Evolutionary conservation across 2,888 invertebrate species (phyloP), one percentile per base, ranked within the genome.

Genomic region (Eudasyphora cyanicolor): DNA sequence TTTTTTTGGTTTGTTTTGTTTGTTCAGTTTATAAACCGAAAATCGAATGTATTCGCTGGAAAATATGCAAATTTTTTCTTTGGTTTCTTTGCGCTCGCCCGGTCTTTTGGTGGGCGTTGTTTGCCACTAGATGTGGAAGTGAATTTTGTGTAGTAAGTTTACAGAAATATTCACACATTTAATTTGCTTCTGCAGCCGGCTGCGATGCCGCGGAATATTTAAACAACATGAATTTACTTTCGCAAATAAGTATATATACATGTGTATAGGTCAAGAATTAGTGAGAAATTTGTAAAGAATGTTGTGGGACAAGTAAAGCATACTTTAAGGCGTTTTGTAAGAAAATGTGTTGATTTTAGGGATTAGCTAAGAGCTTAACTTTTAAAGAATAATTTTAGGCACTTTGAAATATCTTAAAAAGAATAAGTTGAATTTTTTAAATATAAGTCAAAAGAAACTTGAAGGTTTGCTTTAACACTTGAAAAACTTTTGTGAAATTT

Each of bases 41-140:
- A 69, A 83, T 81, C 49, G 75, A 80, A 81, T 71, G 42, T 24
- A 73, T 79, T 76, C 75, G 57, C 75, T 57, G 60, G 12, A 81
- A 84, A 81, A 57, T n/a, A 84, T 84, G 84, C 60, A 81, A 84
- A 84, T 84, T 35, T 67, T 54, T 60, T 38, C 38, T 42, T 64
- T 71, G 38, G 49, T n/a, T 24, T 19, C 75, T 35, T 45, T 42
- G 12, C 57, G 8, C 21, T n/a, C n/a, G n/a, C n/a, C n/a, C n/a
- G n/a, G n/a, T n/a, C n/a, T n/a, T n/a, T n/a, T n/a, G n/a, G n/a
- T n/a, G n/a, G n/a, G n/a, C n/a, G n/a, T n/a, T n/a, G n/a, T n/a
- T n/a, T n/a, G n/a, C n/a, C n/a, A n/a, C n/a, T n/a, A n/a, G n/a
- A n/a, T n/a, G n/a, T n/a, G n/a, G n/a, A n/a, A n/a, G n/a, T n/a